These are phyloP conservation scores for Orthonyx spaldingii DNA, from an alignment of 2,113 vertebrate species.

Conservation along the genomic window DNA sequence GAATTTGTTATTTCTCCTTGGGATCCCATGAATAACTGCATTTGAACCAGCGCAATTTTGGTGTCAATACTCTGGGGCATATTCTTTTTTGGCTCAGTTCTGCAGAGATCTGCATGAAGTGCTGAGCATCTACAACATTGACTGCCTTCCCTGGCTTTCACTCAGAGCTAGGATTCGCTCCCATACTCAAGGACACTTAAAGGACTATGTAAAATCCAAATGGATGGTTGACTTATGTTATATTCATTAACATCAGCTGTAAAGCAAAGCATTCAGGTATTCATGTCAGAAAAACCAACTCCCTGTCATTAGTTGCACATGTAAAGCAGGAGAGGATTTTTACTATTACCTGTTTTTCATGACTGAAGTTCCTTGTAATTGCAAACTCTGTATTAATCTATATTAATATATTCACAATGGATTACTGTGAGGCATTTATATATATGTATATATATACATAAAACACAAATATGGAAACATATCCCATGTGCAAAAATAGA, in stretches of 20 bases:
- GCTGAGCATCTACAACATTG: neutral
- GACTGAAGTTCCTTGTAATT: neutral
- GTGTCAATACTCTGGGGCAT: neutral
- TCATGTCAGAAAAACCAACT: neutral
- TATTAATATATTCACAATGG: conserved; percentile 46
- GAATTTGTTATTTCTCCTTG: neutral
- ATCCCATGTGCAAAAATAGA: conserved; percentile 49
- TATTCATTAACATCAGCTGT: neutral
- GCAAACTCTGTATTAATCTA: conserved; percentile 4
- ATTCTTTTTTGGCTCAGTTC: neutral
- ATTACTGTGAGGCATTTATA: conserved; percentile 13
- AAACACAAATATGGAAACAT: conserved; percentile 20
- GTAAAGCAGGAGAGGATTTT: neutral
- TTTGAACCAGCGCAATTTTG: neutral
- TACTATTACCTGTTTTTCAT: neutral
- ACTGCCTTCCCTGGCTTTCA: neutral
- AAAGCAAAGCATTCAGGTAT: neutral
- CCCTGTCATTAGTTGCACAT: neutral
- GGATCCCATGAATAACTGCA: neutral
- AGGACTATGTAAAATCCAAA: neutral
- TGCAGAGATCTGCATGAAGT: neutral
- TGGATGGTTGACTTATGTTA: neutral
- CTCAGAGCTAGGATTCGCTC: neutral
- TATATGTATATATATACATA: neutral
- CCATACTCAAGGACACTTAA: neutral